Conservation (phyloP, 2,113 vertebrate genomes). For the Podilymbus podiceps region DNA sequence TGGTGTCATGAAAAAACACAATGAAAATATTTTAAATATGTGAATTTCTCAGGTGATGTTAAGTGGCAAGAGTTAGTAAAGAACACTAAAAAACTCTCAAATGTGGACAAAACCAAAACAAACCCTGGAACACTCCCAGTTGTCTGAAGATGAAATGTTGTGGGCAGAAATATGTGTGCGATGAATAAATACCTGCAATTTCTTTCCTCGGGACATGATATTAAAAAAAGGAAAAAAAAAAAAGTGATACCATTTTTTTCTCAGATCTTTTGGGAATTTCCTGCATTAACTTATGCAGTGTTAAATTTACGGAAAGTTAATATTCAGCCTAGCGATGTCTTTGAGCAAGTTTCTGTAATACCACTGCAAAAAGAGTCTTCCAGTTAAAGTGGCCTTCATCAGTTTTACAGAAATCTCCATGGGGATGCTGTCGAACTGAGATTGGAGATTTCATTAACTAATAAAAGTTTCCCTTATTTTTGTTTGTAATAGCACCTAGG, state of each 20-base stretch:
- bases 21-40: background rate
- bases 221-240: background rate
- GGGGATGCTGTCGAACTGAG: background rate
- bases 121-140: background rate
- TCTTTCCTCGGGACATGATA: constrained; percentile 14
- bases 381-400: background rate
- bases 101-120: background rate
- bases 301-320: constrained; percentile 50
- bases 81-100: accelerated
- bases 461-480: background rate
- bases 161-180: background rate
- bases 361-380: background rate
- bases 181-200: background rate
- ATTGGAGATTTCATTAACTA: background rate
- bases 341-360: background rate
- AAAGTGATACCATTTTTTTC: constrained; percentile 31
- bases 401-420: background rate
- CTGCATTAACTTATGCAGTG: constrained; percentile 37
- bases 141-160: background rate
- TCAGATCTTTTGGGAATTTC: constrained; percentile 53
- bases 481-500: background rate
- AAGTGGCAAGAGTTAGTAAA: background rate
- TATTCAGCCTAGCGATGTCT: constrained; percentile 44
- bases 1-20: background rate
- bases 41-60: background rate